Evolutionary conservation across 1,140 invertebrate genomes (phyloP).

Genomic region (Aphelenchoides avenae): DNA sequence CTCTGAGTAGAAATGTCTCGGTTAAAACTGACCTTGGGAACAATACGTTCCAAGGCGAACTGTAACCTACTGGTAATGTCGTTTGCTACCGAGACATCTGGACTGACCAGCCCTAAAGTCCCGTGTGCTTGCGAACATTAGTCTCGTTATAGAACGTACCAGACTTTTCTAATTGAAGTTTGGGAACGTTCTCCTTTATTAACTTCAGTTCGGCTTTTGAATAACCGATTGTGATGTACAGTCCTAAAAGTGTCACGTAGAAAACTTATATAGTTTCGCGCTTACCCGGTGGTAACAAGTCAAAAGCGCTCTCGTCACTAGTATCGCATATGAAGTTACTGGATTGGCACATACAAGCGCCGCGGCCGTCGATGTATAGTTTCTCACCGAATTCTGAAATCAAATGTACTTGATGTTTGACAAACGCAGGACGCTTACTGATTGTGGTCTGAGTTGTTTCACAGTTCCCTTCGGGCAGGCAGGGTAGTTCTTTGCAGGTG

Average conservation of each 20-base stretch:
- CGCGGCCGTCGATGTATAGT: conserved; percentile 51
- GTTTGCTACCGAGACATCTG: conserved; percentile 35
- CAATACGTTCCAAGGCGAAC: conserved; percentile 51
- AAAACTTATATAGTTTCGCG: too few relatives aligned
- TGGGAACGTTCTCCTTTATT: conserved; percentile 42
- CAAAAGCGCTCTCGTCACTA: conserved; percentile 32
- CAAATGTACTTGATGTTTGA: conserved; percentile 6
- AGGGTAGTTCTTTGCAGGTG: conserved; percentile 39
- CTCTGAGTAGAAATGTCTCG: conserved; percentile 16
- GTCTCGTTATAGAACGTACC: conserved; percentile 20
- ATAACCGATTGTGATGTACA: conserved; percentile 44
- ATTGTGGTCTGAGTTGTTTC: conserved; percentile 45
- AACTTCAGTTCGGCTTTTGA: conserved; percentile 41
- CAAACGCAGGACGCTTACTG: conserved; percentile 20
- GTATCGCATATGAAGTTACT: conserved; percentile 56
- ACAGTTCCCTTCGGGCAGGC: conserved; percentile 46
- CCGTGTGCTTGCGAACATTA: conserved; percentile 22
- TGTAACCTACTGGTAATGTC: conserved; percentile 53
- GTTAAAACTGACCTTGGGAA: conserved; percentile 39
- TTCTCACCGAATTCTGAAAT: conserved; percentile 50
- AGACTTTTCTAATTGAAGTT: conserved; percentile 29
- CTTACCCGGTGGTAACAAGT: conserved; percentile 45
- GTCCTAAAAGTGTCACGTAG: too few relatives aligned
- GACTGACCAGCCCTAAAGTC: conserved; percentile 32
- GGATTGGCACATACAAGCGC: conserved; percentile 50